Conservation (phyloP, 2,888 invertebrate species). For the Petrolisthes cinctipes region DNA sequence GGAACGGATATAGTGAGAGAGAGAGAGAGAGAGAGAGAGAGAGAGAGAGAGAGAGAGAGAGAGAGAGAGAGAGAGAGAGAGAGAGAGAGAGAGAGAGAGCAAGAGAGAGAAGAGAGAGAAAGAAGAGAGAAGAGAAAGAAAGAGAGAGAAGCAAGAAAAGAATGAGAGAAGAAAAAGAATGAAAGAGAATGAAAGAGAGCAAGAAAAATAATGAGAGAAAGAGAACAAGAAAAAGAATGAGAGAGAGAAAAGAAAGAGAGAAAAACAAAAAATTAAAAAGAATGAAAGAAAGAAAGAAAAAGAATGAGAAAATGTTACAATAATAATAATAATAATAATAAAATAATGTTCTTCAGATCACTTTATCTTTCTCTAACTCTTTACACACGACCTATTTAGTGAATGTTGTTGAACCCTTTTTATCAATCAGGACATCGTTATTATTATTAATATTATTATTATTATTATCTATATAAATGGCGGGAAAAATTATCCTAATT, state of each 20-base stretch:
- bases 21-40: not conserved
- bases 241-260: not conserved
- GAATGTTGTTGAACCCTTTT: too few species aligned
- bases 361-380: too few species aligned
- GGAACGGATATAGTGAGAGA: not conserved
- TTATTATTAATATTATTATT: too few species aligned
- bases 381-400: too few species aligned
- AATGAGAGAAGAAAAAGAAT: not conserved
- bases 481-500: too few species aligned
- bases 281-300: not conserved
- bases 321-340: too few species aligned
- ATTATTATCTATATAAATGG: too few species aligned
- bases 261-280: not conserved
- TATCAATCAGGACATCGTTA: too few species aligned
- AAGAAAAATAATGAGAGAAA: not conserved
- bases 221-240: not conserved
- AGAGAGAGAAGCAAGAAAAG: not conserved
- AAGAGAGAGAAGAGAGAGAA: not conserved
- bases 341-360: too few species aligned
- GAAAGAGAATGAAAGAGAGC: not conserved
- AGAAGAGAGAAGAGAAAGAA: not conserved
- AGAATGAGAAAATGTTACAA: not conserved
- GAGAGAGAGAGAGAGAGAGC: not conserved
- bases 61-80: not conserved
- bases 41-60: not conserved